Conservation (phyloP, 1,140 invertebrate species). For the Rhyacophila brunnea region DNA sequence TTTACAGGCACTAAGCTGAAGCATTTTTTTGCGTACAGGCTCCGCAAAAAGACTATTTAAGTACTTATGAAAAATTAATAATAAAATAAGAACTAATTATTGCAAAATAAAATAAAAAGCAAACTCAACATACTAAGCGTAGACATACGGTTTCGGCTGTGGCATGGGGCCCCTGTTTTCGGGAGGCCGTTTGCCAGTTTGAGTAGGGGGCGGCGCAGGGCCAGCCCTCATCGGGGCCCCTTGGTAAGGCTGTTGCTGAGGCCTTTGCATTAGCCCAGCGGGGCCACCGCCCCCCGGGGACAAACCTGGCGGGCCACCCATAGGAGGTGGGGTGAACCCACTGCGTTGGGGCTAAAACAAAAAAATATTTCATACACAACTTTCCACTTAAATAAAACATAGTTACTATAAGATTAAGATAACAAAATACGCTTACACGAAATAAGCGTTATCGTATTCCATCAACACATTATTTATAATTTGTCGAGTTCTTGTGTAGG, state of each 20-base stretch:
- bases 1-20: too few relatives aligned
- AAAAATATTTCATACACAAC: not conserved
- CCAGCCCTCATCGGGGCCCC: constrained; percentile 56
- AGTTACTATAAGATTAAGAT: too few relatives aligned
- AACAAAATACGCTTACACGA: too few relatives aligned
- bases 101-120: constrained; percentile 30
- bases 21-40: too few relatives aligned
- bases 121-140: constrained; percentile 39
- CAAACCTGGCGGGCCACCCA: constrained; percentile 17
- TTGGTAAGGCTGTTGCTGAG: constrained; percentile 47
- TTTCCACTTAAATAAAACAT: not conserved
- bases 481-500: too few relatives aligned
- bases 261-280: constrained; percentile 58
- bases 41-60: too few relatives aligned
- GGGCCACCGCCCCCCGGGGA: constrained; percentile 3
- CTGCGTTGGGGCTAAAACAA: constrained; percentile 37
- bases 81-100: constrained; percentile 15
- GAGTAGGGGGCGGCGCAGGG: constrained; percentile 55
- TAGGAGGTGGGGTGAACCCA: constrained; percentile 37
- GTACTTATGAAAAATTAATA: not conserved
- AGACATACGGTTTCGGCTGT: constrained; percentile 63
- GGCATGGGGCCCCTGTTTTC: constrained; percentile 61
- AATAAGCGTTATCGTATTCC: too few relatives aligned
- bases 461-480: too few relatives aligned
- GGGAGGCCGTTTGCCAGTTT: constrained; percentile 58